phyloP scores from a whole-genome alignment of 2,888 invertebrate genomes.

The Automeris io region DNA sequence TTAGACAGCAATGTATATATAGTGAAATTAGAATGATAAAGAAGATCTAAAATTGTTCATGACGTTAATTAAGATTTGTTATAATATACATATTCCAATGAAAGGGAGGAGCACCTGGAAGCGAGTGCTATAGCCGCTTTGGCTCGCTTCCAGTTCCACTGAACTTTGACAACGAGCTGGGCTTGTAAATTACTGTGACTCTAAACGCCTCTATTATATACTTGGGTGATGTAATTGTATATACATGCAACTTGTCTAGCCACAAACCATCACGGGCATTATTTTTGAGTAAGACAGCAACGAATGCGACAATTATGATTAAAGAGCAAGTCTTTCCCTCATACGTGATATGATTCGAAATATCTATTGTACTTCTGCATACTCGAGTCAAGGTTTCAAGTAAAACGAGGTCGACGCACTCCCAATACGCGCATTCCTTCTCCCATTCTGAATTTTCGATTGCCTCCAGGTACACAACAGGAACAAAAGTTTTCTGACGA shows the following conservation, averaged over 20 bases:
- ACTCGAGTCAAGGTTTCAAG: constrained; percentile 21
- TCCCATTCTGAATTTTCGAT: constrained; percentile 42
- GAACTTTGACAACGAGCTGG: constrained; percentile 67
- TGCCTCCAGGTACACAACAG: constrained; percentile 38
- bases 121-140: constrained; percentile 54
- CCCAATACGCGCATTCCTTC: constrained; percentile 38
- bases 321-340: constrained; percentile 3
- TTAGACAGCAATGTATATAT: neutral
- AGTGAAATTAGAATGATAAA: neutral
- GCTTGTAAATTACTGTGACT: constrained; percentile 46
- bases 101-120: constrained; percentile 57
- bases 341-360: constrained; percentile 6
- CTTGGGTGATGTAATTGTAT: constrained; percentile 17
- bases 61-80: constrained; percentile 26
- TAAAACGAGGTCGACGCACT: constrained; percentile 44
- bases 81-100: constrained; percentile 28
- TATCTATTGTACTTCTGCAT: constrained; percentile 15
- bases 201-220: constrained; percentile 34
- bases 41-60: neutral
- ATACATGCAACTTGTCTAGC: constrained; percentile 11
- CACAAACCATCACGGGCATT: neutral
- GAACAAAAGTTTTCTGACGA: constrained; percentile 41
- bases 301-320: neutral
- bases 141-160: constrained; percentile 68
- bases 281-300: neutral